Evolutionary conservation across 2,888 invertebrate genomes (phyloP), one percentile per base, ranked within the genome.

Genomic region (Chydorus sphaericus): DNA sequence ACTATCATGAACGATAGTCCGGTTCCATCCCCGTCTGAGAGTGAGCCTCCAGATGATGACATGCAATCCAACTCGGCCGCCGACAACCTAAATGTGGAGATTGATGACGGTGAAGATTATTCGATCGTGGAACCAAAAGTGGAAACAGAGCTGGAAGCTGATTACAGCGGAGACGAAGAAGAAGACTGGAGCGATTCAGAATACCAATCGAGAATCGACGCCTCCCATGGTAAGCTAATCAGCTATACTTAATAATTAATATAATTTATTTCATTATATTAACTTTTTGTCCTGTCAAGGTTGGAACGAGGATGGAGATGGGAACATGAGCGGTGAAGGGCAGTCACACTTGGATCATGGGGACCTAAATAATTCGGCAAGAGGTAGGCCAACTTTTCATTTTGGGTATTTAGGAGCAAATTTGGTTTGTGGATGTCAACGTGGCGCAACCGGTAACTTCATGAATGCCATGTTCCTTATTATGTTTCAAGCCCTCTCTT

Each of bases 101-200:
- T 23, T 36, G 33, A 31, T 3, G 52, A 52, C 36, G 52, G 52
- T 23, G 44, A 44, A 20, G 44, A 44, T 26, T 44, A 44, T 44
- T 44, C 44, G 3, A 44, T 44, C 8, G 33, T 52, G 14, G 36
- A 52, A 52, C 52, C 52, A 8, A 52, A 52, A 36, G 36, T 52
- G 23, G 52, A 52, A 36, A 52, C 52, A 4, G 52, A 52, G 23
- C 44, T 44, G 10, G 52, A 52, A 36, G 33, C 36, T 36, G 52
- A 52, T 14, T 31, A 52, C 23, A 36, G 33, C 18, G 26, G 31
- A 7, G 52, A 37, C 18, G 52, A 52, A 26, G 52, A 52, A 36
- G 52, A 52, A n/a, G 36, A 52, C 31, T 52, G 52, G 52, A 52
- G 52, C n/a, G 52, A 52, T 26, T 33, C 31, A 18, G 52, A 52